Conservation (phyloP, 2,113 vertebrate species). For the Microtus oregoni region DNA sequence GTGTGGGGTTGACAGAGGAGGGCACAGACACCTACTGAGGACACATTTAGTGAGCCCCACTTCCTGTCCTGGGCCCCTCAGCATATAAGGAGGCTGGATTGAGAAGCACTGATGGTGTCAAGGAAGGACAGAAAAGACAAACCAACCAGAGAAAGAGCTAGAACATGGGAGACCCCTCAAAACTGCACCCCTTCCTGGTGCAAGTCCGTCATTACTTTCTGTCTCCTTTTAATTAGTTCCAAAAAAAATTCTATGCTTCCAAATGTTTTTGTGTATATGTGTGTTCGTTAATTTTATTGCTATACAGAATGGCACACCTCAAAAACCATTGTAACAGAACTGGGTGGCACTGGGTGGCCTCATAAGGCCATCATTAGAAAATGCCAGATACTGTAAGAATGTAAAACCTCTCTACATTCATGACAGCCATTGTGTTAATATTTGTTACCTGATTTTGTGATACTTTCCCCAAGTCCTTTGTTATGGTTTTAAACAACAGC, state of each 20-base stretch:
- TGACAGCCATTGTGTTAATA: slow-evolving; percentile 10
- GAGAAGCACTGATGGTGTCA: neutral
- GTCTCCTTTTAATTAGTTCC: neutral
- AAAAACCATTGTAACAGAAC: neutral
- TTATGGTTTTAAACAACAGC: neutral
- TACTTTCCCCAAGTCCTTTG: slow-evolving; percentile 42
- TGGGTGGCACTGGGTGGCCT: neutral
- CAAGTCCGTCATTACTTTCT: neutral
- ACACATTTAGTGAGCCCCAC: no score
- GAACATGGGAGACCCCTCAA: neutral
- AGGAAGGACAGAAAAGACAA: neutral
- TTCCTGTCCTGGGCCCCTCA: neutral
- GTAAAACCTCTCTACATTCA: neutral
- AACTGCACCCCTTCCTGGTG: neutral
- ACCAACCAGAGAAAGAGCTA: neutral
- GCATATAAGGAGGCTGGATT: neutral
- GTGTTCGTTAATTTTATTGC: neutral
- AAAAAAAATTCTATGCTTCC: neutral
- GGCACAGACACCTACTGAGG: no score
- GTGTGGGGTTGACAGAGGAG: neutral
- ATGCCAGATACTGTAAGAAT: neutral
- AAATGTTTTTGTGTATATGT: neutral
- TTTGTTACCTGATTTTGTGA: slow-evolving; percentile 28
- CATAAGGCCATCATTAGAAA: neutral
- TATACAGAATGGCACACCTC: slow-evolving; percentile 10